Evolutionary conservation across 2,888 invertebrate species (phyloP), one percentile per base, ranked within the genome.

Genomic region (Limenitis camilla): DNA sequence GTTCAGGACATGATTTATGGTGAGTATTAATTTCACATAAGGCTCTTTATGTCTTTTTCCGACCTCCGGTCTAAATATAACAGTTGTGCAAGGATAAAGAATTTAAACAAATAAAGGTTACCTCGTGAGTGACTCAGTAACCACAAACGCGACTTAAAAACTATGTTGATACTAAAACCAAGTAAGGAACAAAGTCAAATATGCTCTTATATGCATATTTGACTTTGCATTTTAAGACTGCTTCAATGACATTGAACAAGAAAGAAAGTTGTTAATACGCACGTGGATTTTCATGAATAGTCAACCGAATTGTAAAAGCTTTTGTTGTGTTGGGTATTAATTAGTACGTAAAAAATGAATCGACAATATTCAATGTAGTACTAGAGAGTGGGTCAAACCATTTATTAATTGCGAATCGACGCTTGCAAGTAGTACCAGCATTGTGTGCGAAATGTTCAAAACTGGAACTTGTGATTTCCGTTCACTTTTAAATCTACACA

Each of bases 331-430:
- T 42, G 11, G 27, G 38, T 47, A 51, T 76, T 81, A 84, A 84
- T 85, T 80, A 81, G 68, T 65, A 59, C 61, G 69, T 67, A 62
- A 68, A 66, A 64, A 74, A 76, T 81, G 81, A 83, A 72, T 81
- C 74, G 76, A 75, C 79, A 76, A 63, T 71, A 11, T 76, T 72
- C 67, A 62, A 64, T 67, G 65, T 63, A 33, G n/a, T n/a, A n/a
- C 28, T 44, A 65, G 71, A 74, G 77, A 76, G 80, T 85, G 69
- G 85, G 85, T 84, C 85, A 81, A 65, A 68, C 68, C 67, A 63
- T 75, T 77, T 78, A 81, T 82, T 85, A 82, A 84, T 84, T 81
- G 84, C 81, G 73, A 81, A 82, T 81, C 76, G 72, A 71, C 75
- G 72, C 72, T 74, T 73, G 75, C 80, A 75, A 83, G 78, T 81